Conservation (phyloP, 2,888 invertebrate species). For the Rhamphomyia laevipes region DNA sequence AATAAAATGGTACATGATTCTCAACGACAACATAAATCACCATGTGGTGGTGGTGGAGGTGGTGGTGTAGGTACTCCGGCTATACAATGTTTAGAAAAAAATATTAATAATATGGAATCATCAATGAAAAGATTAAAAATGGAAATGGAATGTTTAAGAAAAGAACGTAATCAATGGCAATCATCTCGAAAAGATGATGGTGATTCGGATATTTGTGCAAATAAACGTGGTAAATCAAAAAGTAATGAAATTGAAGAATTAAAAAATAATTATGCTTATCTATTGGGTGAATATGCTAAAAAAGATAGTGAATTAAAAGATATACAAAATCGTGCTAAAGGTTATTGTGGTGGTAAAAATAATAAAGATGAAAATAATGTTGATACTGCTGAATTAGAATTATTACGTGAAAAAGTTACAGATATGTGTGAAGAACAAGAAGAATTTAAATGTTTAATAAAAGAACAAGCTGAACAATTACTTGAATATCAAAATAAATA, state of each 20-base stretch:
- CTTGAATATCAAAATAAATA: slow-evolving; percentile 36
- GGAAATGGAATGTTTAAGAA: slow-evolving; percentile 11
- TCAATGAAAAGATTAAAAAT: slow-evolving; percentile 9
- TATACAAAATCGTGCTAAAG: slow-evolving; percentile 18
- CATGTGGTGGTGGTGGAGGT: slow-evolving; percentile 15
- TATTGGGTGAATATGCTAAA: slow-evolving; percentile 26
- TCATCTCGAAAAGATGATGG: background rate
- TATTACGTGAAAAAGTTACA: slow-evolving; percentile 26
- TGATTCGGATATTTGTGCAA: too few species aligned
- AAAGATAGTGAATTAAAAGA: slow-evolving; percentile 32
- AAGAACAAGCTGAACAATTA: slow-evolving; percentile 32
- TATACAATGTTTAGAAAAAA: slow-evolving; percentile 5
- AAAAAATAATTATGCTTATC: slow-evolving; percentile 29
- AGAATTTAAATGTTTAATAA: slow-evolving; percentile 34
- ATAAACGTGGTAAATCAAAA: slow-evolving; percentile 15
- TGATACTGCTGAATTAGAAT: slow-evolving; percentile 21
- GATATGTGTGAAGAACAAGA: slow-evolving; percentile 32
- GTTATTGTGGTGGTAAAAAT: slow-evolving; percentile 4
- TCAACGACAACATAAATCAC: slow-evolving; percentile 9
- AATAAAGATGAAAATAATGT: slow-evolving; percentile 11
- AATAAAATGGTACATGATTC: background rate
- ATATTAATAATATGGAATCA: slow-evolving; percentile 9
- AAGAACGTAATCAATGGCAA: slow-evolving; percentile 5
- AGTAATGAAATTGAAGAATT: slow-evolving; percentile 23
- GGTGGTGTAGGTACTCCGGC: slow-evolving; percentile 10